Evolutionary conservation across 2,888 invertebrate genomes (phyloP).

Genomic region (Anthophora plumipes): DNA sequence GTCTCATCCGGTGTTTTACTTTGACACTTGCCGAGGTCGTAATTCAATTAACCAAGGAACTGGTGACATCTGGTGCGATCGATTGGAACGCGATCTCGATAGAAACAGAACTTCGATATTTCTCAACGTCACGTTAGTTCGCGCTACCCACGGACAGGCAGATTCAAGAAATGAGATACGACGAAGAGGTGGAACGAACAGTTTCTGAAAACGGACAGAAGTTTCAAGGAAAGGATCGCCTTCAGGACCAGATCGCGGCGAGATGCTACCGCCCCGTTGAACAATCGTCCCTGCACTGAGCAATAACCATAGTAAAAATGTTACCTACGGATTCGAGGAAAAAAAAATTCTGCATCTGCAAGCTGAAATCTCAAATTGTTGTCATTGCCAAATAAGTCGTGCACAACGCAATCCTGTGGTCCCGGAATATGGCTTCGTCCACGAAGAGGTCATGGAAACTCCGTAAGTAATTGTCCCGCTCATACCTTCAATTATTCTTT

Average conservation of each 20-base stretch:
- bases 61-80: slow-evolving; percentile 57
- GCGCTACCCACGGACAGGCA: slow-evolving; percentile 68
- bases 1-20: too few species aligned
- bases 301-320: slow-evolving; percentile 70
- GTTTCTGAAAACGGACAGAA: slow-evolving; percentile 63
- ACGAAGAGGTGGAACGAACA: slow-evolving; percentile 69
- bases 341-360: slow-evolving; percentile 76
- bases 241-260: slow-evolving; percentile 47
- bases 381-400: slow-evolving; percentile 83
- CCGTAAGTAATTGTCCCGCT: slow-evolving; percentile 87
- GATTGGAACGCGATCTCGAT: slow-evolving; percentile 55
- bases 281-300: slow-evolving; percentile 33
- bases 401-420: slow-evolving; percentile 74
- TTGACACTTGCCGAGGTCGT: slow-evolving; percentile 7
- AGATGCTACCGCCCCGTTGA: slow-evolving; percentile 55
- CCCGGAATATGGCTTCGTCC: slow-evolving; percentile 84
- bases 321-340: slow-evolving; percentile 73
- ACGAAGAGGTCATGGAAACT: slow-evolving; percentile 92
- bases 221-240: slow-evolving; percentile 52
- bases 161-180: slow-evolving; percentile 77
- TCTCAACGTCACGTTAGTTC: slow-evolving; percentile 68
- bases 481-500: slow-evolving; percentile 18
- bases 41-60: slow-evolving; percentile 34
- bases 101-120: slow-evolving; percentile 67
- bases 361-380: slow-evolving; percentile 76